Conservation (phyloP, 1,140 invertebrate species). For the Hestina assimilis region DNA sequence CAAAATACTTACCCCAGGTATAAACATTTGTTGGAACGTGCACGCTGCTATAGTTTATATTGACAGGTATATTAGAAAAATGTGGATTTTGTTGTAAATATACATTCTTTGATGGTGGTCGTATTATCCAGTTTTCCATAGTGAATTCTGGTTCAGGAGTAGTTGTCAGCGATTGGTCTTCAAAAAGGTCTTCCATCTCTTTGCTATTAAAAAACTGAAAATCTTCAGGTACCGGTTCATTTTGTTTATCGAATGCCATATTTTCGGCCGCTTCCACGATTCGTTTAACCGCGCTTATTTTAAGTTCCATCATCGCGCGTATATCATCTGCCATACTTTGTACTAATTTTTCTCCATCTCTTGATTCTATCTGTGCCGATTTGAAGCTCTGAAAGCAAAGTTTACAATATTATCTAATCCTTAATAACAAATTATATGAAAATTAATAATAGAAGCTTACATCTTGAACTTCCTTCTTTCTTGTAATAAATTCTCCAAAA, state of each 20-base stretch:
- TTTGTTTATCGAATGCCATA: constrained; percentile 80
- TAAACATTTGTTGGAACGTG: constrained; percentile 98
- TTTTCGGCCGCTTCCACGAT: constrained; percentile 91
- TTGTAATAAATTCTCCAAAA: constrained; percentile 85
- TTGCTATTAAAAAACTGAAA: constrained; percentile 88
- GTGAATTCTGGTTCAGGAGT: constrained; percentile 74
- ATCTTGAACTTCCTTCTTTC: constrained; percentile 84
- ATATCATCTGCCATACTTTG: constrained; percentile 88
- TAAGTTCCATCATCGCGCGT: constrained; percentile 89
- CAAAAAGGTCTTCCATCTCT: constrained; percentile 80
- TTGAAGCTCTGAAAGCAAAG: constrained; percentile 82
- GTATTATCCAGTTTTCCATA: constrained; percentile 75
- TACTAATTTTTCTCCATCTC: constrained; percentile 85
- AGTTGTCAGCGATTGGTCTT: constrained; percentile 59
- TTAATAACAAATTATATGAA: not conserved
- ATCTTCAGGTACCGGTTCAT: constrained; percentile 80
- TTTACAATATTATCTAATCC: not conserved
- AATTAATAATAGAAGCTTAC: constrained; percentile 55
- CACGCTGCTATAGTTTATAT: constrained; percentile 91
- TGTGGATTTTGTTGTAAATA: constrained; percentile 83
- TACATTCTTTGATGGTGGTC: constrained; percentile 75
- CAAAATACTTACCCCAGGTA: constrained; percentile 85
- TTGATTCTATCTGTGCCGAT: constrained; percentile 82
- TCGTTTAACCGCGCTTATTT: constrained; percentile 89
- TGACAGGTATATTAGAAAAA: constrained; percentile 90